Base-by-base conservation (phyloP, 2,113 vertebrate genomes). In the Bos javanicus region DNA sequence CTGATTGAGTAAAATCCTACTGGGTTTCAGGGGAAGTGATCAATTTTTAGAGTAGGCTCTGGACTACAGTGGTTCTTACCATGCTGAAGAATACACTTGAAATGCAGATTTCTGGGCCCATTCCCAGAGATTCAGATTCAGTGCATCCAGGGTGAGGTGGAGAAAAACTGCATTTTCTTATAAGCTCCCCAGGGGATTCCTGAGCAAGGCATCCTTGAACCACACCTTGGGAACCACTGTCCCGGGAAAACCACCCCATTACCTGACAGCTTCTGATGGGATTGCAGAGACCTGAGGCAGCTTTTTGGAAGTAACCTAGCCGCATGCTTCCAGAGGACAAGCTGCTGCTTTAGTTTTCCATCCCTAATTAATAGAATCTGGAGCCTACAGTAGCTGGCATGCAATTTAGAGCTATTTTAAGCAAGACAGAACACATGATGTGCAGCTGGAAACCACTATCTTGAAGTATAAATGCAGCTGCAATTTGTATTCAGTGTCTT, bases 341-440 rank as follows among this genome's bases (percentile, higher is more conserved):
- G 78, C 64, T 54, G 56, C 90, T 80, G 88, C 60, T 81, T 82
- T 67, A 46, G 85, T 90, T 92, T 96, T 97, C 89, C 56, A 94
- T 43, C 67, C 36, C 33, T 97, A 94, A 96, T 98, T 92, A 97
- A 96, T 97, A 93, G 96, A 93, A 89, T 89, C 96, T 97, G 97
- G 92, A 96, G 67, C 56, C 52, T 39, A 89, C 97, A 91, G 97
- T 98, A 98, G 98, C 98, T 97, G 98, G 89, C 95, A 90, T 10
- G 13, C 0, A 2, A 97, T 88, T 95, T 93, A 97, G 96, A 91
- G 52, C 88, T 98, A 93, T 97, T 98, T 97, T 94, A 98, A 97
- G 97, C 98, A 97, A 91, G 93, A 97, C 93, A 88, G 90, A 98
- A 97, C 98, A 98, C 98, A 98, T 97, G 95, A 97, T 90, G 89